Base-by-base conservation (phyloP, 2,113 vertebrate genomes). In the Amphiprion ocellaris region DNA sequence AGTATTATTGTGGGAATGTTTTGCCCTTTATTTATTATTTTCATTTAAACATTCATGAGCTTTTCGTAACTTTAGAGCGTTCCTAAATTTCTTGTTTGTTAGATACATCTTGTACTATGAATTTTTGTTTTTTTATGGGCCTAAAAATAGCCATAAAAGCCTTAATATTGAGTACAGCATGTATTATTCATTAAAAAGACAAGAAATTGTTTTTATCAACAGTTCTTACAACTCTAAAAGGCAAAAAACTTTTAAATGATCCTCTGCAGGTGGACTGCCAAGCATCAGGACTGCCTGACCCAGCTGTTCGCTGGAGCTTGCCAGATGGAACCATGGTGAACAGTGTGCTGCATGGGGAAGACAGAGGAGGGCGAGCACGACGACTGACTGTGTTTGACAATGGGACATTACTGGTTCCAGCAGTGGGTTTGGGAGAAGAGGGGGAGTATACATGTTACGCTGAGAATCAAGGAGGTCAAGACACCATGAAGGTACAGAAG, bases 401-500 rank as follows among this genome's bases (percentile, higher is more conserved):
- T 2, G 98, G 98, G 41, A 99, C 98, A 0, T 88, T 99, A 30
- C 96, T 96, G 90, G 95, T 99, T 82, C 96, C 96, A 72, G 94
- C 95, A 0, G 96, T 97, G 16, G 96, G 97, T 0, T 74, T 94
- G 88, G 89, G 86, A 47, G 96, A 98, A 46, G 96, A 96, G 44
- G 98, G 98, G 0, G 95, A 97, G 73, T 99, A 98, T 81, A 99
- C 95, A 0, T 99, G 98, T 78, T 95, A 97, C 2, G 97, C 97
- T 0, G 94, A 97, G 68, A 99, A 99, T 83, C 96, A 95, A 87
- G 93, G 96, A 1, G 98, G 98, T 10, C 94, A 95, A 87, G 98
- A 99, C 70, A 95, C 95, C 74, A 99, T 97, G 97, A 96, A 92
- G 46, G 96, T 99, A 39, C 84, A 88, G 62, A 26, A 33, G 66